Conservation (phyloP, 2,113 vertebrate species). For the Eptesicus fuscus region DNA sequence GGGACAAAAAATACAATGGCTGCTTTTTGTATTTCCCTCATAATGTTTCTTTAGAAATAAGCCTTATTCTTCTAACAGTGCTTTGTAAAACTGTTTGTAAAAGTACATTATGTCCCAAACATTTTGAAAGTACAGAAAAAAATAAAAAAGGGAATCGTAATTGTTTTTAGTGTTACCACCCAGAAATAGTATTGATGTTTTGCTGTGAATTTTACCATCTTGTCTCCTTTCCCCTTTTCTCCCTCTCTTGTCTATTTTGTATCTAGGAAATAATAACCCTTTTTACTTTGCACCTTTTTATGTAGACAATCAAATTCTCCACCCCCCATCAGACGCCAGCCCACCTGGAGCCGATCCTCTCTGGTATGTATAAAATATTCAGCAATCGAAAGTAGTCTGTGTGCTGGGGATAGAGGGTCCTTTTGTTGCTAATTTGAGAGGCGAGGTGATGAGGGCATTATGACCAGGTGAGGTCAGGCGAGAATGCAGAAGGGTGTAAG, state of each 20-base stretch:
- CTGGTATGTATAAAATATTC: conserved; percentile 83
- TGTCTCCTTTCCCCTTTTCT: not conserved
- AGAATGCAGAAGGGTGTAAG: not conserved
- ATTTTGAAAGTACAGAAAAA: not conserved
- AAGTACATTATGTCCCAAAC: not conserved
- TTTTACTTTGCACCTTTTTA: conserved; percentile 53
- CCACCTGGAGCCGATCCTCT: conserved; percentile 93
- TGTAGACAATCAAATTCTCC: conserved; percentile 92
- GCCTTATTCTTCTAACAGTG: not conserved
- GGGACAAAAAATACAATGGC: not conserved
- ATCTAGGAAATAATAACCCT: not conserved
- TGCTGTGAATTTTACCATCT: not conserved
- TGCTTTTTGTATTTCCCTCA: conserved; percentile 40
- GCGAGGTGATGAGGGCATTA: not conserved
- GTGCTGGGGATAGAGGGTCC: not conserved
- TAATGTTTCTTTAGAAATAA: conserved; percentile 41
- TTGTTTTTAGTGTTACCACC: not conserved
- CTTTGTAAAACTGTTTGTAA: not conserved
- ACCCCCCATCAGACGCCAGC: conserved; percentile 91
- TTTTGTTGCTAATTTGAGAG: not conserved
- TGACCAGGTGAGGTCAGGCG: not conserved
- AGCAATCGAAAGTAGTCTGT: fast-evolving
- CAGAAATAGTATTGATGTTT: not conserved
- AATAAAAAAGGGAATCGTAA: not conserved
- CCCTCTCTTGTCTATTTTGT: not conserved